phyloP scores from a whole-genome alignment of 2,888 invertebrate genomes.

The Eilema sororculum region DNA sequence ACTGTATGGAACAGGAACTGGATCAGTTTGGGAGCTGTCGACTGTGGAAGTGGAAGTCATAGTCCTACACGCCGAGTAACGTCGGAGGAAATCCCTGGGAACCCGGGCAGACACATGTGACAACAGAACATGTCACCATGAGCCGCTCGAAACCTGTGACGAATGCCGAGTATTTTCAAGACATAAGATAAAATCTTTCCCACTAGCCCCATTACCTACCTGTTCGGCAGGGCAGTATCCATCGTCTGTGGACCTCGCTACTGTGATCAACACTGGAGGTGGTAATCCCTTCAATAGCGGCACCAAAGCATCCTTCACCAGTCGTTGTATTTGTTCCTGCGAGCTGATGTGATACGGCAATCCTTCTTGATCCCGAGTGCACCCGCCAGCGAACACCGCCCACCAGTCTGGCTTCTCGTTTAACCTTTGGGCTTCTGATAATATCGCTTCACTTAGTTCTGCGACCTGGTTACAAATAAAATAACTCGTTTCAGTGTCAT shows the following conservation, averaged over 20 bases:
- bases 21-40: too few species aligned
- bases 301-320: constrained; percentile 87
- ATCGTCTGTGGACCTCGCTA: constrained; percentile 94
- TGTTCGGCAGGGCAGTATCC: constrained; percentile 95
- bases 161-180: too few species aligned
- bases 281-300: constrained; percentile 88
- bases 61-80: too few species aligned
- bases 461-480: constrained; percentile 66
- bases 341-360: constrained; percentile 94
- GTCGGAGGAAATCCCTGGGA: too few species aligned
- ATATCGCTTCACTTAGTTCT: constrained; percentile 81
- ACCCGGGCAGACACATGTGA: too few species aligned
- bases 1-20: too few species aligned
- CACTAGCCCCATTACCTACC: constrained; percentile 51
- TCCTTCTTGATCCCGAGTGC: constrained; percentile 94
- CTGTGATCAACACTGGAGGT: constrained; percentile 89
- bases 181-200: too few species aligned
- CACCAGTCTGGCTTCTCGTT: constrained; percentile 92
- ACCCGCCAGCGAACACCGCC: constrained; percentile 94
- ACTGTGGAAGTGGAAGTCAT: too few species aligned
- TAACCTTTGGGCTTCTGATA: constrained; percentile 82
- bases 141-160: too few species aligned
- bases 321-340: constrained; percentile 88
- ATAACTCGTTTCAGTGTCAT: neutral
- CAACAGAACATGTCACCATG: too few species aligned